These are phyloP conservation scores for Plumapathes pennacea DNA, from an alignment of 92 coral and sea anemone species.

Conservation along the genomic window DNA sequence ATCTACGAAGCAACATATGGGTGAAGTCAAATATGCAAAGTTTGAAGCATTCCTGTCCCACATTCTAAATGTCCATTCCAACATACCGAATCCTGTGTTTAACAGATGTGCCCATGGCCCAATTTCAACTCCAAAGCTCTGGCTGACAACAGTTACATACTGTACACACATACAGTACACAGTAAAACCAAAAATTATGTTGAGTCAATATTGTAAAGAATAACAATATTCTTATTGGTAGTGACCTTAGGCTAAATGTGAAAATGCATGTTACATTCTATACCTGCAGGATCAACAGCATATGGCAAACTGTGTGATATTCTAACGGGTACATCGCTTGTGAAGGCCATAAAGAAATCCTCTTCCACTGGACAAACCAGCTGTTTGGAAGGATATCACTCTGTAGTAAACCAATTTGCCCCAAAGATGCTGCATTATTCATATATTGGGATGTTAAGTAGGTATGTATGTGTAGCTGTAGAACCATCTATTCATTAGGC, in stretches of 20 bases:
- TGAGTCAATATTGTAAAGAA: too few relatives aligned
- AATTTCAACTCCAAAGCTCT: too few relatives aligned
- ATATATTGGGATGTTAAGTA: slow-evolving; percentile 37
- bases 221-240: too few relatives aligned
- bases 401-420: slow-evolving; percentile 26
- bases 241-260: too few relatives aligned
- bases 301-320: slow-evolving; percentile 14
- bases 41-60: slow-evolving; percentile 47
- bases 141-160: too few relatives aligned
- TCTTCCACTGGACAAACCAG: slow-evolving; percentile 26
- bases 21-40: slow-evolving; percentile 53
- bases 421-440: slow-evolving; percentile 33
- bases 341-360: slow-evolving; percentile 17
- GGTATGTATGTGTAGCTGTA: too few relatives aligned
- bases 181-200: too few relatives aligned
- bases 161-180: too few relatives aligned
- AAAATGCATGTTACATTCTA: too few relatives aligned
- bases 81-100: slow-evolving; percentile 28
- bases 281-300: slow-evolving; percentile 9
- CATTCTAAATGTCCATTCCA: slow-evolving; percentile 35
- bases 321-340: not conserved
- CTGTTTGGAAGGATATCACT: slow-evolving; percentile 23
- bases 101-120: slow-evolving; percentile 32
- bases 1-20: slow-evolving; percentile 17
- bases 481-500: too few relatives aligned